phyloP scores from a whole-genome alignment of 2,888 invertebrate genomes.

The Machimus rusticus region DNA sequence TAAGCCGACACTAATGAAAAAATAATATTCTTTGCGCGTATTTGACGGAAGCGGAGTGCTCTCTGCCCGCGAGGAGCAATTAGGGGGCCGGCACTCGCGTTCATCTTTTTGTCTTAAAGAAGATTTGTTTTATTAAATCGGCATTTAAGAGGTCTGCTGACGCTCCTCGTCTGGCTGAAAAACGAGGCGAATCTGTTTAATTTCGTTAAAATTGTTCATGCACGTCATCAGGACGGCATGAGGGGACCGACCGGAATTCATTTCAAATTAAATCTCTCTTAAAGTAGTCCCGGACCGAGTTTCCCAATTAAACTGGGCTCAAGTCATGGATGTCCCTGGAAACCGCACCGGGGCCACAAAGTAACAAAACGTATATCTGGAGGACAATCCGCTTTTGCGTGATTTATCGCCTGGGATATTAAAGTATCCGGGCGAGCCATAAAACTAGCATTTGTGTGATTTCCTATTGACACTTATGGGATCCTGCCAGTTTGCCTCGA shows the following conservation, averaged over 20 bases:
- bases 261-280: not conserved
- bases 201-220: conserved; percentile 24
- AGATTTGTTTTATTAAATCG: conserved; percentile 20
- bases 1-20: conserved; percentile 18
- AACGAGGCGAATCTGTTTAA: conserved; percentile 9
- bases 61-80: conserved; percentile 1
- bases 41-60: conserved; percentile 17
- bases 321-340: not conserved
- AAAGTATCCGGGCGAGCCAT: conserved; percentile 24
- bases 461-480: conserved; percentile 28
- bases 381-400: conserved; percentile 18
- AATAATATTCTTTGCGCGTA: conserved; percentile 21
- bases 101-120: not conserved
- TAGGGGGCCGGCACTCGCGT: not conserved
- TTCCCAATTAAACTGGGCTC: not conserved
- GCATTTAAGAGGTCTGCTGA: not conserved
- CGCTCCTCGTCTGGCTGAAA: not conserved
- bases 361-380: not conserved
- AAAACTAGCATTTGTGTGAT: conserved; percentile 33
- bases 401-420: conserved; percentile 34
- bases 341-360: not conserved
- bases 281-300: not conserved
- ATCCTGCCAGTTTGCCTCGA: not conserved
- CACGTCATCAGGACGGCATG: not conserved
- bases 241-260: not conserved